phyloP scores from a whole-genome alignment of 2,888 invertebrate genomes.

The Eurytoma adleriae region DNA sequence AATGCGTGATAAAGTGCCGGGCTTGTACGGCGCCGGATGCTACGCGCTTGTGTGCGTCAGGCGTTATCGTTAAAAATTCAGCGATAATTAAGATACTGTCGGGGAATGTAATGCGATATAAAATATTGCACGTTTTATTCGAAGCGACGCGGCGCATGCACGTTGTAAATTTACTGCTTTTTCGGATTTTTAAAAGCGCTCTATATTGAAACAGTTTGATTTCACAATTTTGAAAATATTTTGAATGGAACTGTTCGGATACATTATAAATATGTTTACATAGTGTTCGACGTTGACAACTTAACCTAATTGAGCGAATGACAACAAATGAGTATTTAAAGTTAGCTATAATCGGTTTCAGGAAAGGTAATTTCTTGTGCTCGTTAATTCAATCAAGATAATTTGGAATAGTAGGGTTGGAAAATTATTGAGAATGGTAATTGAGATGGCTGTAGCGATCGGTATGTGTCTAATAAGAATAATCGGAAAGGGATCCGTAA shows the following conservation, averaged over 20 bases:
- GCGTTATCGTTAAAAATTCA: constrained; percentile 40
- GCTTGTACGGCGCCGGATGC: constrained; percentile 2
- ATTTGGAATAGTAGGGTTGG: not conserved
- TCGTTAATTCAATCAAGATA: no score
- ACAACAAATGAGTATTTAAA: no score
- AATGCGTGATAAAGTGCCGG: constrained; percentile 9
- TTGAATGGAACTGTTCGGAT: not conserved
- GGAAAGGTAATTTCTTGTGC: no score
- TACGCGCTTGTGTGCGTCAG: not conserved
- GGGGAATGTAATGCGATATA: constrained; percentile 25
- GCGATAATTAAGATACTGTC: constrained; percentile 45
- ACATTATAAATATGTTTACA: no score
- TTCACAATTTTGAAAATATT: not conserved
- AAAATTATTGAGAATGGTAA: constrained; percentile 29
- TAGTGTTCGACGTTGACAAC: no score
- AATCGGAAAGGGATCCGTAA: constrained; percentile 11
- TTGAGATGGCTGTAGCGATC: not conserved
- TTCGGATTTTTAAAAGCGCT: not conserved
- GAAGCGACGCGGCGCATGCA: not conserved
- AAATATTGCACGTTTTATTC: constrained; percentile 38
- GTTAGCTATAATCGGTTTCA: no score
- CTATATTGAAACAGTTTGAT: not conserved
- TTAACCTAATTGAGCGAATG: no score
- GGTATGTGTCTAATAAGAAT: not conserved
- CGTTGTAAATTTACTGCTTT: constrained; percentile 12